Evolutionary conservation across 2,113 vertebrate genomes (phyloP).

Genomic region (Halichoerus grypus): DNA sequence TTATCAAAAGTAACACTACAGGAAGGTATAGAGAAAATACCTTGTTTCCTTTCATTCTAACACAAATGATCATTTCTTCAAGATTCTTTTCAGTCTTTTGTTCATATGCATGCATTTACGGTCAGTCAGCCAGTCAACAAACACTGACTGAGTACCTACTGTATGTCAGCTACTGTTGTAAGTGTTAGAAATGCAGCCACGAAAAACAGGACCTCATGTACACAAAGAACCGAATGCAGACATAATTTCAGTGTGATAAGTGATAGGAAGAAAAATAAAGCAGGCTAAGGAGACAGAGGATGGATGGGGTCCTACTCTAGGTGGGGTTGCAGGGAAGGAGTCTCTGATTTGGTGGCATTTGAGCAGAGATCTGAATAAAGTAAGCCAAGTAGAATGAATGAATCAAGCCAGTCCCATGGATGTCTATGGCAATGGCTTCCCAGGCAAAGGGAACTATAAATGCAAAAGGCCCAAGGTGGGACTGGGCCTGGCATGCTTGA

Average conservation of each 20-base stretch:
- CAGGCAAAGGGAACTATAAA: not conserved
- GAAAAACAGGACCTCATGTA: not conserved
- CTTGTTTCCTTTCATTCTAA: slow-evolving; percentile 27
- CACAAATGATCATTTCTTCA: not conserved
- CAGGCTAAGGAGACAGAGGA: not conserved
- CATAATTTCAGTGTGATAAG: not conserved
- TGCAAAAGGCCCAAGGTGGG: not conserved
- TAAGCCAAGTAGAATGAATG: not conserved
- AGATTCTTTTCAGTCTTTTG: not conserved
- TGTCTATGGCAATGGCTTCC: not conserved
- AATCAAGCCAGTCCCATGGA: not conserved
- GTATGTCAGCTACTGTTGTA: not conserved
- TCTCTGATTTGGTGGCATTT: not conserved
- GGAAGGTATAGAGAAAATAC: not conserved
- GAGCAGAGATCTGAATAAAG: not conserved
- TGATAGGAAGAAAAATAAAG: not conserved
- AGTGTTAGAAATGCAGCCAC: not conserved
- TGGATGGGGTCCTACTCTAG: not conserved
- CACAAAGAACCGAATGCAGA: not conserved
- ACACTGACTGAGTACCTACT: not conserved
- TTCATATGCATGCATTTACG: not conserved
- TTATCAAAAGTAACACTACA: not conserved
- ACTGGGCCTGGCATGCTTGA: not conserved
- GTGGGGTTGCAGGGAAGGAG: not conserved
- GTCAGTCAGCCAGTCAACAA: not conserved